These are phyloP conservation scores for Trichonephila clavipes DNA, from an alignment of 1,140 invertebrate genomes.

Conservation along the genomic window DNA sequence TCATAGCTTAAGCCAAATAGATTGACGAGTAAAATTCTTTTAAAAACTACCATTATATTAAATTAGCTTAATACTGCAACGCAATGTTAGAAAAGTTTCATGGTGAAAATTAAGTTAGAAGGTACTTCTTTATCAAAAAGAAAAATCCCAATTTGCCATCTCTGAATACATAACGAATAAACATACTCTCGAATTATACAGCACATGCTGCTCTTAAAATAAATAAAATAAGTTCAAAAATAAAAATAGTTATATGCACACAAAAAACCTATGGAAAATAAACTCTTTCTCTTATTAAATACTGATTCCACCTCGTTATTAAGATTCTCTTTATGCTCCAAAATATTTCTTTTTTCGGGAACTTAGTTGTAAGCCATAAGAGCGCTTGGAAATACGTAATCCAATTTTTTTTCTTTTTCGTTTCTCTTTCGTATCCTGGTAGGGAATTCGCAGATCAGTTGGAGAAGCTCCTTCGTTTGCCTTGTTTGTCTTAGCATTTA, in stretches of 20 bases:
- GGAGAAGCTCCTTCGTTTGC: conserved; percentile 46
- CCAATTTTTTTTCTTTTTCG: conserved; percentile 9
- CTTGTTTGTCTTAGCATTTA: conserved; percentile 65
- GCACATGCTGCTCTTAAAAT: background rate
- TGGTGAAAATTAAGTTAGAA: background rate
- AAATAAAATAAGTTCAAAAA: background rate
- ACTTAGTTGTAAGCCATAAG: background rate
- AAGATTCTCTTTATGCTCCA: background rate
- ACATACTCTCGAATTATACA: background rate
- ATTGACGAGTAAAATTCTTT: background rate
- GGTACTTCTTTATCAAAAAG: background rate
- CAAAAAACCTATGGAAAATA: background rate
- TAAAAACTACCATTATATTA: background rate
- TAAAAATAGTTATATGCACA: background rate
- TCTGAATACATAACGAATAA: background rate
- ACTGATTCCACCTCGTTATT: conserved; percentile 39
- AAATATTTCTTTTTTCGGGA: background rate
- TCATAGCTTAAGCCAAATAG: conserved; percentile 1
- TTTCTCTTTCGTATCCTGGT: background rate
- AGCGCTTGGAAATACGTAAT: conserved; percentile 5
- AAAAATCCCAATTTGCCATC: background rate
- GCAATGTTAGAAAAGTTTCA: background rate
- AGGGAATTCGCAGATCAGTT: background rate
- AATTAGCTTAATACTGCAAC: background rate
- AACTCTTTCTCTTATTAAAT: conserved; percentile 31